Percentiles rank a stretch among this genome's conserved stretches.
phyloP scores from a whole-genome alignment of 2,113 vertebrate genomes.

The Cyprinus carpio region DNA sequence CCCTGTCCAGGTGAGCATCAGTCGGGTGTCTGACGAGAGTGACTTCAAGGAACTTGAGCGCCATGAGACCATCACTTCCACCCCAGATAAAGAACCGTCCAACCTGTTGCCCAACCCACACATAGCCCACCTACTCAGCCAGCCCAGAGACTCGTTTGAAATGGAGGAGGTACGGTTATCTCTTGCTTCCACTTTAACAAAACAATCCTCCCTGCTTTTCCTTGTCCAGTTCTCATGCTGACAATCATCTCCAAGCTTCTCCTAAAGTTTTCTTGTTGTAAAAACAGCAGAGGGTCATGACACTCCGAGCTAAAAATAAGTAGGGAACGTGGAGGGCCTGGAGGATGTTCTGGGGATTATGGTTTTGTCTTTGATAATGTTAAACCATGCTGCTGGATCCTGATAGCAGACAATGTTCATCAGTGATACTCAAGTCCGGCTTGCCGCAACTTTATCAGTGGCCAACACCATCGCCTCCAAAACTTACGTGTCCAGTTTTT shows the following conservation, averaged over 20 bases:
- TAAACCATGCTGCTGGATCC: not conserved
- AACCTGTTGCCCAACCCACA: slow-evolving; percentile 67
- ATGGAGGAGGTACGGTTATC: slow-evolving; percentile 88
- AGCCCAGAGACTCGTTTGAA: slow-evolving; percentile 91
- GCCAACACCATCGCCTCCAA: not conserved
- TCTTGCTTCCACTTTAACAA: not conserved
- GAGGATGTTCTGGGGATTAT: slow-evolving; percentile 36
- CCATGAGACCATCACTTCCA: slow-evolving; percentile 55
- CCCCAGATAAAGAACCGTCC: slow-evolving; percentile 69
- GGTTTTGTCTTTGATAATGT: slow-evolving; percentile 20
- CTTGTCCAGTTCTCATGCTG: slow-evolving; percentile 36
- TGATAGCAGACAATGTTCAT: not conserved
- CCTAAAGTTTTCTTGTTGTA: slow-evolving; percentile 18
- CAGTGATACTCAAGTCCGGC: not conserved
- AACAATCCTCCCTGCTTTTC: not conserved
- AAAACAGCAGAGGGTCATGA: slow-evolving; percentile 39
- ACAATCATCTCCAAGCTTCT: slow-evolving; percentile 3
- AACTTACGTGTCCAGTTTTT: not conserved
- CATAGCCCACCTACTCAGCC: slow-evolving; percentile 76
- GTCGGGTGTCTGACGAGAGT: slow-evolving; percentile 53
- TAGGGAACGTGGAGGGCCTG: slow-evolving; percentile 14
- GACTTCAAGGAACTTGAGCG: slow-evolving; percentile 38
- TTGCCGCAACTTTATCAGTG: not conserved
- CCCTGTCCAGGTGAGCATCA: slow-evolving; percentile 47
- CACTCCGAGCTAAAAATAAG: slow-evolving; percentile 45